Evolutionary conservation across 1,140 invertebrate species (phyloP).

Genomic region (Stegodyphus mimosarum): DNA sequence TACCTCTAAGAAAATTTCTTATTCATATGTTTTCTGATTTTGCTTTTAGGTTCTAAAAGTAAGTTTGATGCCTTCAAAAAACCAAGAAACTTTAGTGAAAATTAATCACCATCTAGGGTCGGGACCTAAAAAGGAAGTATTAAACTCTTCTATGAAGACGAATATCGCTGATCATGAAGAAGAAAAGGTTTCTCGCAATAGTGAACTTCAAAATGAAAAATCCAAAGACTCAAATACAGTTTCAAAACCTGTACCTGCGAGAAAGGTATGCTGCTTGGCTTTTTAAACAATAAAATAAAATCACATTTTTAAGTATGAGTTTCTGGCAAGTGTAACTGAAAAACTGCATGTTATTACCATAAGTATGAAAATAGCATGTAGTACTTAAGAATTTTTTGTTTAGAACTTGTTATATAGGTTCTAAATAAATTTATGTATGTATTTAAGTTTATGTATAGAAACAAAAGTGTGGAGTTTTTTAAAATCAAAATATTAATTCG

Average conservation of each 20-base stretch:
- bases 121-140: slow-evolving; percentile 28
- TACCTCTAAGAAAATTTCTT: no score
- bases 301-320: no score
- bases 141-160: neutral
- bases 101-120: slow-evolving; percentile 41
- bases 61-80: slow-evolving; percentile 79
- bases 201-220: slow-evolving; percentile 22
- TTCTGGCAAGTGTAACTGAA: no score
- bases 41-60: slow-evolving; percentile 72
- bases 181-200: slow-evolving; percentile 7
- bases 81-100: slow-evolving; percentile 41
- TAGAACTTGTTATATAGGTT: no score
- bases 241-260: slow-evolving; percentile 21
- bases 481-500: no score
- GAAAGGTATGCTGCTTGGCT: slow-evolving; percentile 40
- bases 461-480: no score
- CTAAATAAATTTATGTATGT: no score
- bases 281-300: no score
- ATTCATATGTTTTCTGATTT: neutral
- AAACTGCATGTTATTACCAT: no score
- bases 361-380: no score
- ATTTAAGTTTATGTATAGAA: no score
- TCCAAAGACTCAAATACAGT: neutral
- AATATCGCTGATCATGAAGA: neutral
- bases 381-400: no score